phyloP scores from a whole-genome alignment of 1,140 invertebrate genomes.

The Chrysopa pallens region DNA sequence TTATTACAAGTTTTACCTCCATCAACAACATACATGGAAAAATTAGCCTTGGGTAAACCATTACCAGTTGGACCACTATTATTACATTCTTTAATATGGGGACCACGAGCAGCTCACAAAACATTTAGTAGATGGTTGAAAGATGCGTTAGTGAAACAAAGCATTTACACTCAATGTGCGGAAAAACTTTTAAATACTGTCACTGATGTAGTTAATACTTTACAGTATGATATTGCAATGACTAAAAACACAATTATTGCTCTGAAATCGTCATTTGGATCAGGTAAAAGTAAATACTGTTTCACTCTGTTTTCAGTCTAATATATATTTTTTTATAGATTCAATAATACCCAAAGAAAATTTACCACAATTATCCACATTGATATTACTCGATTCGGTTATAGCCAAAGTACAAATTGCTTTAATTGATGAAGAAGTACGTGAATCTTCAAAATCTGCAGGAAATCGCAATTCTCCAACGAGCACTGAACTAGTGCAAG shows the following conservation, averaged over 20 bases:
- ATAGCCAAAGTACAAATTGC: conserved; percentile 50
- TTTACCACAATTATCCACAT: conserved; percentile 42
- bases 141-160: conserved; percentile 78
- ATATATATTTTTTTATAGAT: conserved; percentile 5
- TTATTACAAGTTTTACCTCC: conserved; percentile 68
- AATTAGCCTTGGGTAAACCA: conserved; percentile 42
- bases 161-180: conserved; percentile 65
- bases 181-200: conserved; percentile 58
- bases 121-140: conserved; percentile 54
- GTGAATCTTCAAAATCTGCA: conserved; percentile 13
- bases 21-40: conserved; percentile 69
- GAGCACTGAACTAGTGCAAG: conserved; percentile 25
- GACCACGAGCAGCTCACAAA: conserved; percentile 47
- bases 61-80: conserved; percentile 35
- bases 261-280: conserved; percentile 32
- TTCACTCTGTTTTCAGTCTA: conserved; percentile 2
- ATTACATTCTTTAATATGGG: conserved; percentile 57
- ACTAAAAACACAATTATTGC: conserved; percentile 49
- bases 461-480: conserved; percentile 11
- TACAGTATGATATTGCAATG: conserved; percentile 50
- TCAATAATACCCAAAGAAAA: conserved; percentile 26
- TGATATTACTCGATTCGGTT: conserved; percentile 45
- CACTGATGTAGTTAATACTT: conserved; percentile 37
- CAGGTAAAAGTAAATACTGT: conserved; percentile 7
- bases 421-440: conserved; percentile 26